Evolutionary conservation across 2,797 vertebrate species (phyloP).

Genomic region (Danio albolineatus): DNA sequence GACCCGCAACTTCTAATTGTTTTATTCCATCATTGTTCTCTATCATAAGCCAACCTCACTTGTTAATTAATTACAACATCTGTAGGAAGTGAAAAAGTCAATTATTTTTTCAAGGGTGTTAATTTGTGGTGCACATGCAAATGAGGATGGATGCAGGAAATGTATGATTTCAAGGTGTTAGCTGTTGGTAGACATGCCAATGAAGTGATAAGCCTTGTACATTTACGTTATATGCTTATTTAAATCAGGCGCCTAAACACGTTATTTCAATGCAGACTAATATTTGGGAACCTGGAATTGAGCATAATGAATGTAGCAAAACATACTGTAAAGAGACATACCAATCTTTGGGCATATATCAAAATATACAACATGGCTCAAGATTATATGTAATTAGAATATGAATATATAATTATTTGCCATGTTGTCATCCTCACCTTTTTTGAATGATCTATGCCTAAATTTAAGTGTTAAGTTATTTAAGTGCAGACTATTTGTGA

Average conservation of each 20-base stretch:
- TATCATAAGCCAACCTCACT: constrained; percentile 6
- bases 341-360: background rate
- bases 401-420: no score
- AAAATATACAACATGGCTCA: no score
- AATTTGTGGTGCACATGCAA: constrained; percentile 20
- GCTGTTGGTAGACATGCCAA: constrained; percentile 25
- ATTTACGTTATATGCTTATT: constrained; percentile 13
- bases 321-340: no score
- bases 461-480: no score
- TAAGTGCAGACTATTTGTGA: background rate
- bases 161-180: constrained; percentile 30
- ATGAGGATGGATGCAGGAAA: background rate
- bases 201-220: background rate
- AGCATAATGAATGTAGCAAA: no score
- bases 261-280: background rate
- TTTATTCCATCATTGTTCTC: background rate
- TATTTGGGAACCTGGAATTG: background rate
- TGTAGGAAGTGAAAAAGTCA: constrained; percentile 14
- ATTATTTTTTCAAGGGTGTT: constrained; percentile 29
- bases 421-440: no score
- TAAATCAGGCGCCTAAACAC: background rate
- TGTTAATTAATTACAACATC: constrained; percentile 39
- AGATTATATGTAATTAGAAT: no score
- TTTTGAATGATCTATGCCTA: no score
- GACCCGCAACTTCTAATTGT: constrained; percentile 5